Conservation (phyloP, 2,797 vertebrate genomes). For the Pipistrellus pygmaeus region DNA sequence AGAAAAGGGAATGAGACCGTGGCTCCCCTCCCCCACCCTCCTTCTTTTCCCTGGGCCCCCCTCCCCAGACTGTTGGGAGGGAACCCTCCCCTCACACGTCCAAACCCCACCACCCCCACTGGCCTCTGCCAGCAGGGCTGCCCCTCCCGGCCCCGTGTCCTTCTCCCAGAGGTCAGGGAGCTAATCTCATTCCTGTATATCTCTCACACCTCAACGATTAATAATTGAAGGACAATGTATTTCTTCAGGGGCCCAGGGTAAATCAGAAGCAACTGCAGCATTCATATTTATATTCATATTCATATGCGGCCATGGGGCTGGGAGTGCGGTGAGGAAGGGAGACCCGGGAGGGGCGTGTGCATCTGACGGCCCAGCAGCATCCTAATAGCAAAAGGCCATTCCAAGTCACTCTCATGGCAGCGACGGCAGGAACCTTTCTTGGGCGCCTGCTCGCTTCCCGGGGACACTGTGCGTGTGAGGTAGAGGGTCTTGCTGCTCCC, state of each 20-base stretch:
- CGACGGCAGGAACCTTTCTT: fast-evolving
- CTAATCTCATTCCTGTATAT: conserved; percentile 81
- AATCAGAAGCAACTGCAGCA: conserved; percentile 77
- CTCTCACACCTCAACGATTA: conserved; percentile 85
- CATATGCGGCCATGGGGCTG: conserved; percentile 51
- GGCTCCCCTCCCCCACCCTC: neutral
- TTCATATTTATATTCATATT: conserved; percentile 29
- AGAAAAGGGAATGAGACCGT: neutral
- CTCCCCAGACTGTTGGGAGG: neutral
- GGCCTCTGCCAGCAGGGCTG: neutral
- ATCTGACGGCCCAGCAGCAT: neutral
- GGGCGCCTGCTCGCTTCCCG: fast-evolving
- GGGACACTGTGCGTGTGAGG: neutral
- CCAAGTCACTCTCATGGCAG: neutral
- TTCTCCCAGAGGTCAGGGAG: conserved; percentile 72
- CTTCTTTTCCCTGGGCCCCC: neutral
- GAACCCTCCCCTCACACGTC: neutral
- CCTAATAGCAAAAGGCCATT: fast-evolving
- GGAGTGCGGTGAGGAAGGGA: neutral
- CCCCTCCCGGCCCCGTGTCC: neutral
- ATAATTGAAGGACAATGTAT: conserved; percentile 86
- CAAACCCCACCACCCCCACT: neutral
- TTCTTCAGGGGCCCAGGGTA: conserved; percentile 77
- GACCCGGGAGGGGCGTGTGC: fast-evolving
- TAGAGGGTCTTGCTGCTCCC: neutral